Conservation (phyloP, 1,140 invertebrate genomes). For the Aphis craccivora region DNA sequence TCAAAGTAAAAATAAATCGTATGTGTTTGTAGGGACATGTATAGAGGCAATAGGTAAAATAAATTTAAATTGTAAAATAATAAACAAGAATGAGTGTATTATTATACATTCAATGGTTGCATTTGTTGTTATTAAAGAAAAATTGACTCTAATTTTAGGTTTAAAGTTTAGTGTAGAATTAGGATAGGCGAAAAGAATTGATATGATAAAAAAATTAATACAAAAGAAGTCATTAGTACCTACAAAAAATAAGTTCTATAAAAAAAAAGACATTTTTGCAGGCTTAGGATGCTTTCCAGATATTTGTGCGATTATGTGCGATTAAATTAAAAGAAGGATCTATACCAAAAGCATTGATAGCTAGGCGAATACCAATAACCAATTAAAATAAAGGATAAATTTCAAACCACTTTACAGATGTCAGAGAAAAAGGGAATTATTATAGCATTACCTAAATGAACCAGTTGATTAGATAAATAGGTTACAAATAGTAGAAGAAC, state of each 20-base stretch:
- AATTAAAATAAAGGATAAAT: neutral
- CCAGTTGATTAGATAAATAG: neutral
- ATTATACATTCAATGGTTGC: neutral
- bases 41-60: neutral
- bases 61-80: too few relatives aligned
- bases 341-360: neutral
- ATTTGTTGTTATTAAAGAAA: neutral
- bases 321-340: constrained; percentile 31
- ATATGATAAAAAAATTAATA: neutral
- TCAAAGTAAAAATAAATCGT: neutral
- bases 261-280: constrained; percentile 42
- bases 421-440: neutral
- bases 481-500: constrained; percentile 5
- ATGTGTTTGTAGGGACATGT: neutral
- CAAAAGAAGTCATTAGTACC: too few relatives aligned
- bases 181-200: neutral
- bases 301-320: neutral
- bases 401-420: constrained; percentile 27
- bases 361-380: constrained; percentile 1
- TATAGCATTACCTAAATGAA: neutral
- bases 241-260: neutral
- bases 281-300: constrained; percentile 38
- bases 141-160: neutral
- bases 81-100: neutral
- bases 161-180: neutral